phyloP scores from a whole-genome alignment of 2,113 vertebrate species.

The Alosa alosa region DNA sequence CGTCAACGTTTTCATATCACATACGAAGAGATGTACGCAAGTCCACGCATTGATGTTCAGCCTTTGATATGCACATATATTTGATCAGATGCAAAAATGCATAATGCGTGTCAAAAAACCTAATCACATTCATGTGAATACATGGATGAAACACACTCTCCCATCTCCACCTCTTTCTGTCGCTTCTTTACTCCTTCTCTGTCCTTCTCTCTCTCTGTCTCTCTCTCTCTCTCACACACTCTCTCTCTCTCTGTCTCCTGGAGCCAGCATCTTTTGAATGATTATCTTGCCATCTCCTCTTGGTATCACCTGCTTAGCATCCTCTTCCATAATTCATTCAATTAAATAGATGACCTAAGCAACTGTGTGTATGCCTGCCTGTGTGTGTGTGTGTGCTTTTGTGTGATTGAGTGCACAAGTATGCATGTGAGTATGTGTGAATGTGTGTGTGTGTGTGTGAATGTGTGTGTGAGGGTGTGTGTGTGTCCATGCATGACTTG shows the following conservation, averaged over 20 bases:
- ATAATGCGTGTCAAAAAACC: constrained; percentile 5
- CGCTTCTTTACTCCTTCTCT: not conserved
- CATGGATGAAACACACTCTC: not conserved
- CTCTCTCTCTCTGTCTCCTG: not conserved
- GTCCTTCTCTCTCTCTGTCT: constrained; percentile 23
- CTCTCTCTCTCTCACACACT: not conserved
- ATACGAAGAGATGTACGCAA: not conserved
- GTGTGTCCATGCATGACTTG: constrained; percentile 30
- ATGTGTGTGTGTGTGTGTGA: not conserved
- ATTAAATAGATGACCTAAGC: constrained; percentile 59
- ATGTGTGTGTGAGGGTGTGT: not conserved
- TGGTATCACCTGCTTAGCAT: constrained; percentile 51
- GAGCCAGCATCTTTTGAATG: constrained; percentile 27
- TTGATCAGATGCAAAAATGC: constrained; percentile 4
- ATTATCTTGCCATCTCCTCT: constrained; percentile 41
- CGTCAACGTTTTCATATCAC: not conserved
- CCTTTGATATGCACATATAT: not conserved
- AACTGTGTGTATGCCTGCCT: constrained; percentile 24
- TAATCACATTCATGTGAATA: constrained; percentile 12
- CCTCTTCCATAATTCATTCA: constrained; percentile 62
- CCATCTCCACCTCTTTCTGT: not conserved
- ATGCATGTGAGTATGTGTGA: not conserved
- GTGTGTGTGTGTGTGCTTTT: not conserved
- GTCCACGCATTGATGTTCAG: not conserved
- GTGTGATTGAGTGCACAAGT: not conserved